phyloP scores from a whole-genome alignment of 2,797 vertebrate species.

The Cichlasoma orientale region DNA sequence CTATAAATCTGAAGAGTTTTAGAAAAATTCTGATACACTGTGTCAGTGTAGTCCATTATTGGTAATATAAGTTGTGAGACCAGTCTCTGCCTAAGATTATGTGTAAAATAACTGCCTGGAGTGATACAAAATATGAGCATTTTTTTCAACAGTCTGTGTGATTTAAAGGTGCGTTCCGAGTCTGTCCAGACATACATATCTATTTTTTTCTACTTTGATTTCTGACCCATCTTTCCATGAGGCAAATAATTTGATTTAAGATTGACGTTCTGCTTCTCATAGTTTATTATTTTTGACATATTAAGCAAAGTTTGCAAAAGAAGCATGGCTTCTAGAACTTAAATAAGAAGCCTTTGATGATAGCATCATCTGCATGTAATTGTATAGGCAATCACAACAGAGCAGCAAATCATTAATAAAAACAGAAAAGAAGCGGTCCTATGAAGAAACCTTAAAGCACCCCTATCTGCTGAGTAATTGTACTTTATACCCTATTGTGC shows the following conservation, averaged over 20 bases:
- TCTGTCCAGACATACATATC: neutral
- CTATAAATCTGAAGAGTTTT: neutral
- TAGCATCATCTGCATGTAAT: neutral
- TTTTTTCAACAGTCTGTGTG: neutral
- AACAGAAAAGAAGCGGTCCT: neutral
- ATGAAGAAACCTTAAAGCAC: neutral
- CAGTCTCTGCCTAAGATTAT: neutral
- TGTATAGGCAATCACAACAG: neutral
- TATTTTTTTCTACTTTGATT: neutral
- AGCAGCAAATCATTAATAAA: neutral
- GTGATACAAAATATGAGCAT: neutral
- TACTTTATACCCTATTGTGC: neutral
- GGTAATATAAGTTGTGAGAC: neutral
- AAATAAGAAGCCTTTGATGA: neutral
- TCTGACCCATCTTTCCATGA: neutral
- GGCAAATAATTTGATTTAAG: neutral
- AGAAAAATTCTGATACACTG: neutral
- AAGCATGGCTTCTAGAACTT: neutral
- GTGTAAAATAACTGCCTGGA: neutral
- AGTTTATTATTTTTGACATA: neutral
- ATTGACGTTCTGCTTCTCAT: neutral
- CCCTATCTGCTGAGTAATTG: neutral
- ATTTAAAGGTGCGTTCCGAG: neutral
- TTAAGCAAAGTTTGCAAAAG: neutral
- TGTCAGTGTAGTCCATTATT: neutral